Base-by-base conservation (phyloP, 2,797 vertebrate genomes). In the Furcifer pardalis region DNA sequence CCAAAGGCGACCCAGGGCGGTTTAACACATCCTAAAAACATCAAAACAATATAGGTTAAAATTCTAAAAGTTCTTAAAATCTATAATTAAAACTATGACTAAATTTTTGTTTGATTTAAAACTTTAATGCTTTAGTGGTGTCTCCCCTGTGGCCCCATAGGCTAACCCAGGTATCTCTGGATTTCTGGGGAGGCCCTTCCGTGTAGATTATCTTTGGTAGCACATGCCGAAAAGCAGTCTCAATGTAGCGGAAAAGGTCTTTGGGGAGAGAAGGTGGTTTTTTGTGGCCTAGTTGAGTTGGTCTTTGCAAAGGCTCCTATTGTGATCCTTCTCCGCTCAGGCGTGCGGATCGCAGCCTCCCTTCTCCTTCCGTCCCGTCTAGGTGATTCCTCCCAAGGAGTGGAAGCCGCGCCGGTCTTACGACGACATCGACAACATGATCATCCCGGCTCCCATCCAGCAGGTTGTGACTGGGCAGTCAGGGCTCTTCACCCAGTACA, bases 381-480 rank as follows among this genome's bases (percentile, higher is more conserved):
- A 97, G 97, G 95, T 97, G 86, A 97, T 97, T 23, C 97, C 97
- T 69, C 97, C 97, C 0, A 96, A 96, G 90, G 96, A 97, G 59
- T 97, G 97, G 96, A 95, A 95, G 75, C 97, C 97, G 0, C 88
- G 97, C 69, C 94, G 92, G 62, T 96, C 93, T 0, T 97, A 97
- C 0, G 96, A 97, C 0, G 96, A 97, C 85, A 96, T 97, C 0
- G 97, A 97, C 9, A 96, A 94, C 1, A 96, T 97, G 94, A 94
- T 96, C 59, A 97, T 97, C 91, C 97, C 97, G 0, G 96, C 97
- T 0, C 97, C 97, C 82, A 97, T 97, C 88, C 96, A 97, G 89
- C 97, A 97, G 89, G 97, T 97, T 89, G 97, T 97, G 42, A 97
- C 97, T 0, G 97, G 97, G 0, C 97, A 97, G 89, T 97, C 96